phyloP scores from a whole-genome alignment of 2,797 vertebrate species.

The Rhadinocentrus ornatus region DNA sequence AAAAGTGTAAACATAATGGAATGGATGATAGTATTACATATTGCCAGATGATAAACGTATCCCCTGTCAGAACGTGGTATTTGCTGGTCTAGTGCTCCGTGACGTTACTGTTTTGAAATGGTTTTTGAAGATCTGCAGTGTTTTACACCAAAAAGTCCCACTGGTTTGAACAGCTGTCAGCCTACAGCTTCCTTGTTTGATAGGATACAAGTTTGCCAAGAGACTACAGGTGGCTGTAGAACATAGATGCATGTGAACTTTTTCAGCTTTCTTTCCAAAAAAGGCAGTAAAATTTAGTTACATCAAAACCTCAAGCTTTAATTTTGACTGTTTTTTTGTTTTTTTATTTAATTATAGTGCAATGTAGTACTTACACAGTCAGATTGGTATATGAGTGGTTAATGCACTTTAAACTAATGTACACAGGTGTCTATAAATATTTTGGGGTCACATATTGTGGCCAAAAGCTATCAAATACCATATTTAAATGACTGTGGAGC shows the following conservation, averaged over 20 bases:
- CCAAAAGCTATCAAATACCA: neutral
- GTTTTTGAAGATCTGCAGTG: too few relatives aligned
- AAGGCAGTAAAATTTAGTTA: too few relatives aligned
- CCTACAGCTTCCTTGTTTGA: neutral
- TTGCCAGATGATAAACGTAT: neutral
- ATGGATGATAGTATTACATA: neutral
- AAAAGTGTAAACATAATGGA: neutral
- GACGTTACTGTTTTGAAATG: too few relatives aligned
- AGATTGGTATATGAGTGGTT: neutral
- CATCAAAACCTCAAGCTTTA: too few relatives aligned
- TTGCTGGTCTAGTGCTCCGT: neutral
- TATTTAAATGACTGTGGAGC: neutral
- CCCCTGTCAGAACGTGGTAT: neutral
- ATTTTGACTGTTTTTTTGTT: too few relatives aligned
- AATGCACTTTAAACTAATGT: neutral
- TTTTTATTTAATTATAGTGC: neutral
- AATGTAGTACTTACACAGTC: neutral
- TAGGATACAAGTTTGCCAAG: too few relatives aligned
- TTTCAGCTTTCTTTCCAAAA: too few relatives aligned
- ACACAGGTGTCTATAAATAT: neutral
- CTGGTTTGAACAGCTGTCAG: too few relatives aligned
- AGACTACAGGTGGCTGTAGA: too few relatives aligned
- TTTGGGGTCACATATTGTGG: neutral
- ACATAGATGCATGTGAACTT: too few relatives aligned
- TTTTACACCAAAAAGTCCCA: too few relatives aligned